A percentile compares a stretch with the other conserved stretches of the same genome.
Conservation (phyloP, 2,797 vertebrate species). For the Onychomys leucogaster region DNA sequence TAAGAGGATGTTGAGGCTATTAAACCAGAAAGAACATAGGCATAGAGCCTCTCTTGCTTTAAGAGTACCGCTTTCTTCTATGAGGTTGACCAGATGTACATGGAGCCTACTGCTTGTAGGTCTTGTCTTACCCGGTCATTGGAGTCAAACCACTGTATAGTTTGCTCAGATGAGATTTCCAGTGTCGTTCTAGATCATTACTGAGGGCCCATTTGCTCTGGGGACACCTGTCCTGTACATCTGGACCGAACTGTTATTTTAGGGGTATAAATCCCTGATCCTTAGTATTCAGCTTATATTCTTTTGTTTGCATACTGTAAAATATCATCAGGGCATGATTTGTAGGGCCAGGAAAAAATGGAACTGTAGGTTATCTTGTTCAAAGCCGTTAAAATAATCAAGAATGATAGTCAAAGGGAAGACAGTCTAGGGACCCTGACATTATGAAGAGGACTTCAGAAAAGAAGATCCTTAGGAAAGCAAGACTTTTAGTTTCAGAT, state of each 20-base stretch:
- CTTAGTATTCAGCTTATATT: not conserved
- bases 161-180: conserved; percentile 14
- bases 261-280: not conserved
- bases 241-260: not conserved
- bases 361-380: not conserved
- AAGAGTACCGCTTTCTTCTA: conserved; percentile 51
- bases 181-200: not conserved
- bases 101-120: not conserved
- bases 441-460: not conserved
- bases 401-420: not conserved
- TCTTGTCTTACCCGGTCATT: not conserved
- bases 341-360: not conserved
- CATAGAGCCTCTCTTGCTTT: conserved; percentile 25
- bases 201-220: conserved; percentile 12
- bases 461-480: not conserved
- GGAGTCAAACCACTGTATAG: not conserved
- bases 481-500: not conserved
- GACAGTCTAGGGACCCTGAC: not conserved
- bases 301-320: not conserved
- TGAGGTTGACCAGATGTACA: not conserved
- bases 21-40: conserved; percentile 72
- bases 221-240: not conserved
- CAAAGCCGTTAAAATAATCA: not conserved
- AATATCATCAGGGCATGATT: not conserved
- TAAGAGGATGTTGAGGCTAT: conserved; percentile 60